These are phyloP conservation scores for Cheumatopsyche charites DNA, from an alignment of 1,140 invertebrate genomes.

Conservation along the genomic window DNA sequence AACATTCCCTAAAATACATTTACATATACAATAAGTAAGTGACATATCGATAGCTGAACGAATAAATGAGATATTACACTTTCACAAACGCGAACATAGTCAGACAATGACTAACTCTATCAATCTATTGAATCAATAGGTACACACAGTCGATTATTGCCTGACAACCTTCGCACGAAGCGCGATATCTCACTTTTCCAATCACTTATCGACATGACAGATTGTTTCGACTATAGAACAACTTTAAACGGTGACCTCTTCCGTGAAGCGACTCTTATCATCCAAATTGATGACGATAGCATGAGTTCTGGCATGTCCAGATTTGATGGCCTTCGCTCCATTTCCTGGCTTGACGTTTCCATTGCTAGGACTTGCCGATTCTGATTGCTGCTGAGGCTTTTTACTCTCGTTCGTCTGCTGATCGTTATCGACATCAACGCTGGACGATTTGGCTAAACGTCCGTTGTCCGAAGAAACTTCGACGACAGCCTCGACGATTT, in stretches of 20 bases:
- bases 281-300: slow-evolving; percentile 79
- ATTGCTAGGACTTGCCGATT: slow-evolving; percentile 54
- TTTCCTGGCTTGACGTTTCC: slow-evolving; percentile 41
- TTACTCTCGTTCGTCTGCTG: slow-evolving; percentile 51
- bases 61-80: too few relatives aligned
- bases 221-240: not conserved
- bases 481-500: slow-evolving; percentile 27
- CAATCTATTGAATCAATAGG: too few relatives aligned
- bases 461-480: slow-evolving; percentile 48
- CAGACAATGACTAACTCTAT: too few relatives aligned
- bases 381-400: slow-evolving; percentile 53
- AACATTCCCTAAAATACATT: too few relatives aligned
- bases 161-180: too few relatives aligned
- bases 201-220: not conserved
- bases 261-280: slow-evolving; percentile 78
- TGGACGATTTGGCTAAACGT: slow-evolving; percentile 47
- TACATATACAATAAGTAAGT: too few relatives aligned
- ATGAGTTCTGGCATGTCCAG: slow-evolving; percentile 71
- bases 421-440: slow-evolving; percentile 42
- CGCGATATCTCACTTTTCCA: too few relatives aligned
- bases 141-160: too few relatives aligned
- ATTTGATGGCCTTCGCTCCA: slow-evolving; percentile 65
- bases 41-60: too few relatives aligned
- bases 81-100: too few relatives aligned
- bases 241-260: slow-evolving; percentile 77